Conservation (phyloP, 1,140 invertebrate genomes). For the Drosophila miranda region DNA sequence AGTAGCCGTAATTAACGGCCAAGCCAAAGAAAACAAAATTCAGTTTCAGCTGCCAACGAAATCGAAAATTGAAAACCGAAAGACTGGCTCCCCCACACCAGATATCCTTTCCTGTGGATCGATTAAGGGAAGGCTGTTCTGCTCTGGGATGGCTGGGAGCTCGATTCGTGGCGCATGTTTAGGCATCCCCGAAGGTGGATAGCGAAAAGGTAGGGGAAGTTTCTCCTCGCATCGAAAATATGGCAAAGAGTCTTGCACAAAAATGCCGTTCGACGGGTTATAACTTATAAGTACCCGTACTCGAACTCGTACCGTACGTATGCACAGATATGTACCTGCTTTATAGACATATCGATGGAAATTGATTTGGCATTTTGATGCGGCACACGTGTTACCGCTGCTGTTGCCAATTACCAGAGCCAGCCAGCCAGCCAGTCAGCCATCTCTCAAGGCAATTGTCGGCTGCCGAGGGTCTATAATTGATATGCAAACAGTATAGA, state of each 20-base stretch:
- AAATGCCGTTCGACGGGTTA: slow-evolving; percentile 57
- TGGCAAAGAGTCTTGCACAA: slow-evolving; percentile 37
- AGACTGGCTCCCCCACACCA: background rate
- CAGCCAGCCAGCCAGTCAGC: slow-evolving; percentile 38
- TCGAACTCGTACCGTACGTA: background rate
- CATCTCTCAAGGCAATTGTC: slow-evolving; percentile 51
- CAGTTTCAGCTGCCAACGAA: slow-evolving; percentile 50
- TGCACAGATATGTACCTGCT: slow-evolving; percentile 17
- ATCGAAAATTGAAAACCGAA: slow-evolving; percentile 32
- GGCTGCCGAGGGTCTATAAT: slow-evolving; percentile 24
- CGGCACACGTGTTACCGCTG: slow-evolving; percentile 42
- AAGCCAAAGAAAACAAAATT: slow-evolving; percentile 24
- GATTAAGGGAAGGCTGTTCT: no score
- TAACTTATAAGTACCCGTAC: background rate
- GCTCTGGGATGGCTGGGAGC: no score
- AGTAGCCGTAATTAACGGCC: slow-evolving; percentile 51
- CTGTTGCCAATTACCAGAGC: slow-evolving; percentile 28
- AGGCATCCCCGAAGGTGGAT: no score
- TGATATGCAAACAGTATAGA: slow-evolving; percentile 50
- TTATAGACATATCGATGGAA: slow-evolving; percentile 42
- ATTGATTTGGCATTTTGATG: slow-evolving; percentile 62
- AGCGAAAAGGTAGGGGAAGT: no score
- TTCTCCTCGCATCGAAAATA: slow-evolving; percentile 15
- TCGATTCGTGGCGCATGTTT: no score
- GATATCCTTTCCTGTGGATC: no score